Evolutionary conservation across 2,113 vertebrate species (phyloP).

Genomic region (Gnathonemus echidnorhynchus): DNA sequence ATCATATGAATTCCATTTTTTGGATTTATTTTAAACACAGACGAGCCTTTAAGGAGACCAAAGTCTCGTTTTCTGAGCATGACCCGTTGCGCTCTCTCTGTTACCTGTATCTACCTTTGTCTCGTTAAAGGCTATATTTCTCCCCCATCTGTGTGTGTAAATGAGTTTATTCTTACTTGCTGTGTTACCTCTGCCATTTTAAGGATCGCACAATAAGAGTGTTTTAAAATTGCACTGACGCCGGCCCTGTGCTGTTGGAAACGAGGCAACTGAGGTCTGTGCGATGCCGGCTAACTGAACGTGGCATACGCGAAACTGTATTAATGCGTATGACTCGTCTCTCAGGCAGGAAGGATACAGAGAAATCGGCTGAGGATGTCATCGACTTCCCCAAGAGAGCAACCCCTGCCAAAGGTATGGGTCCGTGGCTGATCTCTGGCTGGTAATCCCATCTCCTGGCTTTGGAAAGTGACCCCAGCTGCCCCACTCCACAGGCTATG

Average conservation of each 20-base stretch:
- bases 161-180: neutral
- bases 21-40: neutral
- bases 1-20: neutral
- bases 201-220: neutral
- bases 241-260: neutral
- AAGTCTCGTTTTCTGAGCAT: neutral
- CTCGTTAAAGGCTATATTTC: neutral
- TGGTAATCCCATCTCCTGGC: neutral
- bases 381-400: constrained; percentile 90
- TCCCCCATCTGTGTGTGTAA: neutral
- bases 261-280: neutral
- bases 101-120: neutral
- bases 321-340: constrained; percentile 12
- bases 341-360: constrained; percentile 74
- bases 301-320: neutral
- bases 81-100: neutral
- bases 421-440: neutral
- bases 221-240: neutral
- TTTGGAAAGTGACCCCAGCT: neutral
- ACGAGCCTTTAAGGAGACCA: neutral
- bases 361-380: constrained; percentile 64
- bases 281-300: neutral
- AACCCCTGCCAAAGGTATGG: constrained; percentile 79
- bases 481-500: constrained; percentile 67
- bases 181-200: neutral